Evolutionary conservation across 2,888 invertebrate species (phyloP).

Genomic region (Andrena trimmerana): DNA sequence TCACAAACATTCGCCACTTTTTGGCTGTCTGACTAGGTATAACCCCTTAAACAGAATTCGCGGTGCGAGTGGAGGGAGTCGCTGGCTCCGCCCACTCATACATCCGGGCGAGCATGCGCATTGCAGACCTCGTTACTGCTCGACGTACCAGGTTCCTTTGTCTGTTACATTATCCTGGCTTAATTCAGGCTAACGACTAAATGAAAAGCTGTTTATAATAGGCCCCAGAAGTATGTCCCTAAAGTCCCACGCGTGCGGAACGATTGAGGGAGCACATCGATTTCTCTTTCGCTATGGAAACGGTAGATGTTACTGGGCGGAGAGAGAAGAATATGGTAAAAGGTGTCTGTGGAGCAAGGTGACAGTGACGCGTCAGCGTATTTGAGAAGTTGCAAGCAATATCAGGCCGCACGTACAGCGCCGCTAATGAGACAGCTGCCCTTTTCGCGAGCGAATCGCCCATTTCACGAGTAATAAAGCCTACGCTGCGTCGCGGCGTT

Average conservation of each 20-base stretch:
- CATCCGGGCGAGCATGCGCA: too few relatives aligned
- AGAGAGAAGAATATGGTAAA: conserved; percentile 54
- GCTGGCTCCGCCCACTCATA: too few relatives aligned
- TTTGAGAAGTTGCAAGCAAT: conserved; percentile 48
- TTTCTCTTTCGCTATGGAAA: conserved; percentile 34
- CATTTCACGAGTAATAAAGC: conserved; percentile 78
- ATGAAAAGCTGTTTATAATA: neutral
- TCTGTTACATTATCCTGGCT: neutral
- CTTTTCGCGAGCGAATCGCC: conserved; percentile 76
- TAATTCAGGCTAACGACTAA: neutral
- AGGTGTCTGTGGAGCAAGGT: conserved; percentile 60
- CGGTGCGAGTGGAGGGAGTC: too few relatives aligned
- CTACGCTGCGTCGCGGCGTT: conserved; percentile 66
- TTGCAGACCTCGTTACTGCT: too few relatives aligned
- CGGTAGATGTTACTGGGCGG: conserved; percentile 13
- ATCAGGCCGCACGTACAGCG: conserved; percentile 53
- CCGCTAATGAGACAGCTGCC: conserved; percentile 79
- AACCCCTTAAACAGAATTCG: too few relatives aligned
- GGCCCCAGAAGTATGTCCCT: neutral
- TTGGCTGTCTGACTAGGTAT: too few relatives aligned
- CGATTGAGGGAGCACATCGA: conserved; percentile 5
- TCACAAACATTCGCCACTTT: too few relatives aligned
- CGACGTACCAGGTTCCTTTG: too few relatives aligned
- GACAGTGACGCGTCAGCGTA: conserved; percentile 59
- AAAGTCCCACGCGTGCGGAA: neutral